Base-by-base conservation (phyloP, 2,113 vertebrate species). In the Ceyx cyanopectus region DNA sequence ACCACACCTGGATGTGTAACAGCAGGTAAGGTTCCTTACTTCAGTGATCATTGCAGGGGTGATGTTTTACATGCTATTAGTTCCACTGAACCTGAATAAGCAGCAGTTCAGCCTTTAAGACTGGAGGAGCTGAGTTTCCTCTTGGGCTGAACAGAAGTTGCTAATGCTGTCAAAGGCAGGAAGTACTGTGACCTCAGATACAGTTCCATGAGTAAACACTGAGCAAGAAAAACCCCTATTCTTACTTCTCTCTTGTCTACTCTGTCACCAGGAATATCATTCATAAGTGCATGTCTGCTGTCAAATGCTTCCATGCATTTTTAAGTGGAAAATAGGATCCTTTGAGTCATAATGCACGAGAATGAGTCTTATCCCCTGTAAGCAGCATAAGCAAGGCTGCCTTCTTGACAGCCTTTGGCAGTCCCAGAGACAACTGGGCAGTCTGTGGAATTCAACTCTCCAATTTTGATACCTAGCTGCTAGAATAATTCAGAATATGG, bases 401-500 rank as follows among this genome's bases (percentile, higher is more conserved):
- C 45, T 41, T 41, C 40, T 41, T 92, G 63, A 8, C 5, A 32
- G 51, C 17, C 11, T 81, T 26, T 37, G 73, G 23, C 4, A 56
- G 46, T 22, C 10, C 53, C 66, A 65, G 66, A n/a, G 67, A 7
- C 17, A 14, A n/a, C 26, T 26, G 54, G 56, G 77, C 78, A 73
- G 19, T 6, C 63, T 80, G 40, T 91, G 73, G 54, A 82, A 83
- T 21, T 91, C 67, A 93, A 1, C 18, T 87, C 41, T 89, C 85
- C 6, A 1, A 23, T 96, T 94, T 46, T 87, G 65, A 18, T 8
- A 5, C 51, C 46, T 91, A 99, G 99, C 99, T 29, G 98, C 99
- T 74, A 97, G 99, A 60, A 98, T 99, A 73, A 97, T 99, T 84
- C 98, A 98, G 97, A 99, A 99, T 95, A 99, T 99, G 99, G 99